Base-by-base conservation (phyloP, 1,140 invertebrate species). In the Drosophila cardini region DNA sequence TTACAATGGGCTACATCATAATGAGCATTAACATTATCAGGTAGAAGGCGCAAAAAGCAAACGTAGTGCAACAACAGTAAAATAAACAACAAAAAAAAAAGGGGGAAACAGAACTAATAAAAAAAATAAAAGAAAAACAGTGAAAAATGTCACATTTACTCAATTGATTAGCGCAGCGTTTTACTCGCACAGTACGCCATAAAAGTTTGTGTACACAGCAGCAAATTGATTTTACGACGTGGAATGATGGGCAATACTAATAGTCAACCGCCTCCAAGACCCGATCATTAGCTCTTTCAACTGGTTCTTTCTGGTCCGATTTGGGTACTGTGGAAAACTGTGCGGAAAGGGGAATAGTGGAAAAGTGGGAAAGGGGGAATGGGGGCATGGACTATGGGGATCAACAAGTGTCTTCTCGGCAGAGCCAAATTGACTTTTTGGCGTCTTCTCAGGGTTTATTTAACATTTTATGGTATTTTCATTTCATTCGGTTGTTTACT, bases 141-240 rank as follows among this genome's bases (percentile, higher is more conserved):
- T 58, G 10, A 60, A 73, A 68, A 68, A 73, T 68, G 56, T 73
- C 46, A 50, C 63, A 73, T 73, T 73, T 73, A 56, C 21, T 32
- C 71, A 73, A 72, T 68, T 73, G 71, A 73, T 73, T 73, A 73
- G 64, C 71, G 48, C 3, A 55, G 43, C 45, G 52, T 57, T 72
- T 26, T 72, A 57, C 52, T 18, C 56, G 48, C 2, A 73, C 71
- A 73, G 48, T 73, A 64, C 55, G 64, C 64, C 71, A 73, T 73
- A 68, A 73, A 73, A 73, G 40, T 46, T 42, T 68, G 71, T 68
- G 56, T 73, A 61, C 71, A 73, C 63, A 73, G 63, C 71, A 73
- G 56, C 61, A 68, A 68, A 68, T 73, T 73, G 64, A 68, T 68
- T 68, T 73, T 68, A 73, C 56, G 71, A 67, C 53, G 53, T 53